These are phyloP conservation scores for Pasiphila rectangulata DNA, from an alignment of 2,888 invertebrate species.

Conservation along the genomic window DNA sequence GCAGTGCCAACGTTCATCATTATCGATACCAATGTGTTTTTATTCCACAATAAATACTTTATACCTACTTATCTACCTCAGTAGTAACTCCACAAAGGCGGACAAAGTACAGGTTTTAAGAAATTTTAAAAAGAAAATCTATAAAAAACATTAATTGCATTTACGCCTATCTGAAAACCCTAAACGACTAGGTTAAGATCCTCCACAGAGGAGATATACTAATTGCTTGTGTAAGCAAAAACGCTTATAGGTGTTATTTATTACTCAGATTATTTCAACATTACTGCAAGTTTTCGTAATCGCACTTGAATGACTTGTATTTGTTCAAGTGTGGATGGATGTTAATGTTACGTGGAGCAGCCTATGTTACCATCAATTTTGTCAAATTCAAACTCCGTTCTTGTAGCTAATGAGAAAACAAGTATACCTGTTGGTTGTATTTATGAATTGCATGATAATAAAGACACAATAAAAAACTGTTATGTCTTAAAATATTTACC, in stretches of 20 bases:
- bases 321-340: conserved; percentile 23
- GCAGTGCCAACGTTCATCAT: too few relatives aligned
- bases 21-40: too few relatives aligned
- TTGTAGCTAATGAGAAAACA: too few relatives aligned
- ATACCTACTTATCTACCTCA: too few relatives aligned
- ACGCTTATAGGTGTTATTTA: conserved; percentile 6
- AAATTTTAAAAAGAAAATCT: too few relatives aligned
- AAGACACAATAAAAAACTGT: too few relatives aligned
- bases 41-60: too few relatives aligned
- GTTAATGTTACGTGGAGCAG: conserved; percentile 13
- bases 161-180: conserved; percentile 25
- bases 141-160: conserved; percentile 1
- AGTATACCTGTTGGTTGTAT: too few relatives aligned
- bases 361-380: not conserved
- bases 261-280: conserved; percentile 22
- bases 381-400: not conserved
- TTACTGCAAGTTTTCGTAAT: conserved; percentile 16
- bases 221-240: conserved; percentile 4
- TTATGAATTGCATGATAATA: too few relatives aligned
- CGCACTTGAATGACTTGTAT: conserved; percentile 13
- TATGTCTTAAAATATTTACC: too few relatives aligned
- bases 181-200: conserved; percentile 30
- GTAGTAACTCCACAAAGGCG: too few relatives aligned
- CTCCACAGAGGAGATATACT: conserved; percentile 12
- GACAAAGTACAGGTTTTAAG: too few relatives aligned